Percentiles rank a stretch among this genome's conserved stretches.
Evolutionary conservation across 2,888 invertebrate species (phyloP).

Genomic region (Noctua janthe): DNA sequence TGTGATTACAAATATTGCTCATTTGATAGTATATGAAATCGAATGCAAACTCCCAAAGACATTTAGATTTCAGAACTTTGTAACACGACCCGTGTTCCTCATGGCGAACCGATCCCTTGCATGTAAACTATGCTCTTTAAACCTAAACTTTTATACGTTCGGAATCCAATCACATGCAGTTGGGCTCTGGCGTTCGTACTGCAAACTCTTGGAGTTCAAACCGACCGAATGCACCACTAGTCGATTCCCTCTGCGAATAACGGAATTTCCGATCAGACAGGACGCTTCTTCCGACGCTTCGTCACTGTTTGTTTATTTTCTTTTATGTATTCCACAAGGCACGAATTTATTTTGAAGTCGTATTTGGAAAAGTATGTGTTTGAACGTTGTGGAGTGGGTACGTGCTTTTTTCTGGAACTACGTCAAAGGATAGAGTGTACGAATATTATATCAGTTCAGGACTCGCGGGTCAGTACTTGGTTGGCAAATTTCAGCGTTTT

Average conservation of each 20-base stretch:
- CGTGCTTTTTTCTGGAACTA: conserved; percentile 33
- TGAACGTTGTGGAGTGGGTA: conserved; percentile 21
- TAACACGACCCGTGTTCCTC: conserved; percentile 37
- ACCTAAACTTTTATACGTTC: conserved; percentile 81
- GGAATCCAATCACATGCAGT: conserved; percentile 84
- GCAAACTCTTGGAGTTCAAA: conserved; percentile 80
- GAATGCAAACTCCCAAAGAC: conserved; percentile 57
- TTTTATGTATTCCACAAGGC: conserved; percentile 69
- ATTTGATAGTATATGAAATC: background rate
- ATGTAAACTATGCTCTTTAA: conserved; percentile 79
- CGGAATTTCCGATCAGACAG: conserved; percentile 86
- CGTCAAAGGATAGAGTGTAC: conserved; percentile 24
- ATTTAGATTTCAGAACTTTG: conserved; percentile 64
- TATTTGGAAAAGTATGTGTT: conserved; percentile 53
- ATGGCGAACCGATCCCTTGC: conserved; percentile 47
- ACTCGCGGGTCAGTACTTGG: background rate
- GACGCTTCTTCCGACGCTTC: conserved; percentile 69
- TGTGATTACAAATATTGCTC: too few species aligned
- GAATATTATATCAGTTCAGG: conserved; percentile 31
- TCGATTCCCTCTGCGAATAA: conserved; percentile 87
- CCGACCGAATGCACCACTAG: conserved; percentile 78
- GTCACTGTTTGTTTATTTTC: conserved; percentile 78
- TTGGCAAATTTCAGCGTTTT: background rate
- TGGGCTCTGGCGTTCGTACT: conserved; percentile 70
- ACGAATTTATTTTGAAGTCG: conserved; percentile 66